A percentile compares a stretch with the other conserved stretches of the same genome.
Evolutionary conservation across 2,113 vertebrate genomes (phyloP).

Genomic region (Suricata suricatta): DNA sequence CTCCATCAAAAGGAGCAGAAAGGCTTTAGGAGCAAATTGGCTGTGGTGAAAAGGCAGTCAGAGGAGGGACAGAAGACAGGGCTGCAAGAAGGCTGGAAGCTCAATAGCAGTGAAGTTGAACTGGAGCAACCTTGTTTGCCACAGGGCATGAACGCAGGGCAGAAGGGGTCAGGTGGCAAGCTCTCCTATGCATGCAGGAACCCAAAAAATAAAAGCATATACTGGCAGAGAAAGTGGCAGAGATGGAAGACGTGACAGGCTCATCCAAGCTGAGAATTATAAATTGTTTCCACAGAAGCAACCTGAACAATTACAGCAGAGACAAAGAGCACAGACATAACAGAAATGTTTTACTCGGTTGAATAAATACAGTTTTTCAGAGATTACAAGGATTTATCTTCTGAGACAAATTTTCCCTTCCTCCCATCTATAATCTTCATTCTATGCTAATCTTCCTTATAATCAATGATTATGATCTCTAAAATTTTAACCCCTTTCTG

Average conservation of each 20-base stretch:
- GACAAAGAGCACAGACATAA: not conserved
- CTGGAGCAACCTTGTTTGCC: not conserved
- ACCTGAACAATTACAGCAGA: not conserved
- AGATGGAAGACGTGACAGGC: not conserved
- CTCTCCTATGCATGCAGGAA: not conserved
- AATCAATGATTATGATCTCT: not conserved
- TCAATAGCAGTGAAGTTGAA: fast-evolving
- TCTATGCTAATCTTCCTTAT: not conserved
- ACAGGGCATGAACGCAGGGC: not conserved
- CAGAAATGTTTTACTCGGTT: not conserved
- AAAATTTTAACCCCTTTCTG: not conserved
- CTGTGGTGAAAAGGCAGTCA: not conserved
- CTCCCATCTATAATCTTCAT: not conserved
- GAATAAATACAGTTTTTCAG: not conserved
- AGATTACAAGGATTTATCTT: not conserved
- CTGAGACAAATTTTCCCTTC: not conserved
- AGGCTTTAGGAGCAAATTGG: not conserved
- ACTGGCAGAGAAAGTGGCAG: not conserved
- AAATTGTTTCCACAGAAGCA: not conserved
- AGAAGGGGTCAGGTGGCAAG: not conserved
- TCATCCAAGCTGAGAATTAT: not conserved
- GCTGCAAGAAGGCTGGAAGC: too few species aligned
- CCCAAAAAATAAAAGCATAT: not conserved
- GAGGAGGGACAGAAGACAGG: not conserved
- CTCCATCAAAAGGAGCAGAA: not conserved